phyloP scores from a whole-genome alignment of 1,140 invertebrate species.

The Lucilia sericata region DNA sequence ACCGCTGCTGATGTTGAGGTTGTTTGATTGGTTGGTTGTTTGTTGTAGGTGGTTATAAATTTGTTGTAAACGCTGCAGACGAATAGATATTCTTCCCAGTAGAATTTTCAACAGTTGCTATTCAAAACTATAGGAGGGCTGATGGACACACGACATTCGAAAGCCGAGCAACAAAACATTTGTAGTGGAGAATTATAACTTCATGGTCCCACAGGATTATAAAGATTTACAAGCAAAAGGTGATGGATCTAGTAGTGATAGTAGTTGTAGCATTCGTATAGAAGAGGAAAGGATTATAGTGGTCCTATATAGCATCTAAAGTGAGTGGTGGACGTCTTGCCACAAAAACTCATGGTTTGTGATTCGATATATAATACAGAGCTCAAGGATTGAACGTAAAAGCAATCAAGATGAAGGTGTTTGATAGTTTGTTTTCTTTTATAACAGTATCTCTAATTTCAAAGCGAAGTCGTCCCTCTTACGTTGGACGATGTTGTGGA shows the following conservation, averaged over 20 bases:
- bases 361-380: neutral
- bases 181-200: too few relatives aligned
- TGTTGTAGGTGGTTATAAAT: neutral
- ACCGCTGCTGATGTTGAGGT: neutral
- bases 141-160: neutral
- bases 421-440: neutral
- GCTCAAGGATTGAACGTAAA: neutral
- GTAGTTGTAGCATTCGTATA: too few relatives aligned
- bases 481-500: neutral
- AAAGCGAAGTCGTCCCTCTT: constrained; percentile 21
- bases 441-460: neutral
- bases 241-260: too few relatives aligned
- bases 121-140: neutral
- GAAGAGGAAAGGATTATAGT: too few relatives aligned
- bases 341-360: too few relatives aligned
- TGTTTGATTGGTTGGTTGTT: neutral
- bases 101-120: neutral
- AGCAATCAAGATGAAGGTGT: neutral
- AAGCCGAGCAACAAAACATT: neutral
- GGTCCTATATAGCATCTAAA: too few relatives aligned
- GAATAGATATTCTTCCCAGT: constrained; percentile 25
- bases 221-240: too few relatives aligned
- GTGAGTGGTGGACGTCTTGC: too few relatives aligned
- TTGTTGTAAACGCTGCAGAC: constrained; percentile 9
- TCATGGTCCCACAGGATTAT: too few relatives aligned